Evolutionary conservation across 2,797 vertebrate species (phyloP).

Genomic region (Pangasius krempfi): DNA sequence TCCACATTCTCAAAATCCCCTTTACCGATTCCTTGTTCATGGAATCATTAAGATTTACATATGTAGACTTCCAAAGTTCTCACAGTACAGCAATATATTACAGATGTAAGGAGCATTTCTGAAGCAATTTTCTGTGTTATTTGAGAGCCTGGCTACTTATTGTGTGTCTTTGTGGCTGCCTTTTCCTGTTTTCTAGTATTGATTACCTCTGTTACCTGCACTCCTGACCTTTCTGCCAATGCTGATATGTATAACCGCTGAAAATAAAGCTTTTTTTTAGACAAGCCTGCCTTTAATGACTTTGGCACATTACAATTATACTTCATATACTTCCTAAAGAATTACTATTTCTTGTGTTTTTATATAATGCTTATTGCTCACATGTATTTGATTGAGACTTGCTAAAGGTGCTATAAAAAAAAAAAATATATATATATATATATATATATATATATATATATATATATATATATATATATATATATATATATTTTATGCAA

Average conservation of each 20-base stretch:
- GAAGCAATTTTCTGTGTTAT: neutral
- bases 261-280: neutral
- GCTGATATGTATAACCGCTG: neutral
- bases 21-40: neutral
- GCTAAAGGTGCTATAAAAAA: neutral
- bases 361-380: neutral
- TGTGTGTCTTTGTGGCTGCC: neutral
- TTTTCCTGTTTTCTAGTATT: neutral
- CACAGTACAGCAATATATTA: neutral
- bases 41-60: too few species aligned
- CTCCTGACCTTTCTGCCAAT: neutral
- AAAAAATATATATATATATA: too few species aligned
- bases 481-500: neutral
- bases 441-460: too few species aligned
- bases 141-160: neutral
- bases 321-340: neutral
- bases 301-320: neutral
- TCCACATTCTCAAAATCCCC: neutral
- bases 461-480: too few species aligned
- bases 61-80: neutral
- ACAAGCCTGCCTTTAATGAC: neutral
- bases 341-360: neutral
- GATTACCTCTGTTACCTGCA: neutral
- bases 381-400: neutral
- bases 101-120: neutral